Conservation (phyloP, 2,888 invertebrate genomes). For the Lysandra bellargus region DNA sequence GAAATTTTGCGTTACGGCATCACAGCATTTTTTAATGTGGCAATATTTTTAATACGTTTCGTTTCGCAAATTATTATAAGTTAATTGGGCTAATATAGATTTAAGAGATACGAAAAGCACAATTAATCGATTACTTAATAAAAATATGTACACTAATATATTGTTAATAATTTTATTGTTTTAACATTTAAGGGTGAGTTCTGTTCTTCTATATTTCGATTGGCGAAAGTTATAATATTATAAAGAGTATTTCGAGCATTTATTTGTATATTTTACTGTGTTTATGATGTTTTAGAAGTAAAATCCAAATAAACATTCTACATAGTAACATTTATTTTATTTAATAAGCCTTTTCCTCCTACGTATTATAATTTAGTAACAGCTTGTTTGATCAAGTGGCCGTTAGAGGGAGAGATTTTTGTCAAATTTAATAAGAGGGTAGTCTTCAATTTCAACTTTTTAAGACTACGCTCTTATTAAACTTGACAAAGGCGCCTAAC, state of each 20-base stretch:
- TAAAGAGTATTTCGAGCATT: conserved; percentile 67
- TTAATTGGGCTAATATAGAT: conserved; percentile 74
- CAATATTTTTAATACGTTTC: conserved; percentile 52
- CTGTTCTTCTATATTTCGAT: conserved; percentile 56
- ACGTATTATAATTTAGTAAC: not conserved
- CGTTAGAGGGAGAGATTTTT: too few relatives aligned
- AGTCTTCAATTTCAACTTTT: too few relatives aligned
- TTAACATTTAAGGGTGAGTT: conserved; percentile 57
- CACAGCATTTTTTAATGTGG: conserved; percentile 45
- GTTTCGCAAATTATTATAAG: conserved; percentile 46
- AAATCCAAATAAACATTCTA: conserved; percentile 79
- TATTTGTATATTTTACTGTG: conserved; percentile 77
- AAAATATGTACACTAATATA: conserved; percentile 71
- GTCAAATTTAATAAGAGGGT: too few relatives aligned
- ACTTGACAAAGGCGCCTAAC: too few relatives aligned
- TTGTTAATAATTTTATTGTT: conserved; percentile 77
- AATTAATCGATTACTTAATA: conserved; percentile 66
- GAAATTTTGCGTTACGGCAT: conserved; percentile 27
- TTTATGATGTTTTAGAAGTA: conserved; percentile 77
- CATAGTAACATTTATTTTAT: conserved; percentile 62
- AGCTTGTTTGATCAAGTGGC: not conserved
- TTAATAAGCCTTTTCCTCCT: conserved; percentile 31
- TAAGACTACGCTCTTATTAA: too few relatives aligned
- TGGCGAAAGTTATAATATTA: conserved; percentile 58
- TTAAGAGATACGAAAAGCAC: conserved; percentile 70